These are phyloP conservation scores for Acleris holmiana DNA, from an alignment of 2,888 invertebrate species.

Conservation along the genomic window DNA sequence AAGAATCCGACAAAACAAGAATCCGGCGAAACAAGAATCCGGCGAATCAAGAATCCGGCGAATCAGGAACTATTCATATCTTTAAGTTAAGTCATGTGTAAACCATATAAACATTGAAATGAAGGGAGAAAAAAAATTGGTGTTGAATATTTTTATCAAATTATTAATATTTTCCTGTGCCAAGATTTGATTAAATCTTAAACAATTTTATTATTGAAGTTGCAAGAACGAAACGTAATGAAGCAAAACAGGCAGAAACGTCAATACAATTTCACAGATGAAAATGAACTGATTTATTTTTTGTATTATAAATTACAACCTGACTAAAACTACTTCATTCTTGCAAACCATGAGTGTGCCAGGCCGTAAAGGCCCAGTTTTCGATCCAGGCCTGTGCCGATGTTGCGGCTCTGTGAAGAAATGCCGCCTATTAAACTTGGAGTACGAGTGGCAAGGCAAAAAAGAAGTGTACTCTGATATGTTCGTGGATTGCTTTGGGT, in stretches of 20 bases:
- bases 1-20: no score
- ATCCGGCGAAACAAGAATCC: no score
- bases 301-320: conserved; percentile 6
- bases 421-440: conserved; percentile 67
- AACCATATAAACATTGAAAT: no score
- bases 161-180: no score
- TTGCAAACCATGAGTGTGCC: conserved; percentile 24
- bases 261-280: conserved; percentile 28
- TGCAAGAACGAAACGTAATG: conserved; percentile 24
- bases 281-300: conserved; percentile 10
- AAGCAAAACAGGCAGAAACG: conserved; percentile 33
- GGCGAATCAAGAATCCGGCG: no score
- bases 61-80: no score
- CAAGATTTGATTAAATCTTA: no score
- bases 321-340: conserved; percentile 1
- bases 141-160: no score
- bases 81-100: no score
- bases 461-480: conserved; percentile 71
- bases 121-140: no score
- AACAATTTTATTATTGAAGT: no score
- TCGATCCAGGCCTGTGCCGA: conserved; percentile 66
- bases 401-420: conserved; percentile 70
- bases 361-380: conserved; percentile 61
- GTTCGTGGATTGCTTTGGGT: conserved; percentile 73
- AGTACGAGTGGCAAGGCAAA: conserved; percentile 66